phyloP scores from a whole-genome alignment of 2,797 vertebrate genomes.

The Galaxias olidus region DNA sequence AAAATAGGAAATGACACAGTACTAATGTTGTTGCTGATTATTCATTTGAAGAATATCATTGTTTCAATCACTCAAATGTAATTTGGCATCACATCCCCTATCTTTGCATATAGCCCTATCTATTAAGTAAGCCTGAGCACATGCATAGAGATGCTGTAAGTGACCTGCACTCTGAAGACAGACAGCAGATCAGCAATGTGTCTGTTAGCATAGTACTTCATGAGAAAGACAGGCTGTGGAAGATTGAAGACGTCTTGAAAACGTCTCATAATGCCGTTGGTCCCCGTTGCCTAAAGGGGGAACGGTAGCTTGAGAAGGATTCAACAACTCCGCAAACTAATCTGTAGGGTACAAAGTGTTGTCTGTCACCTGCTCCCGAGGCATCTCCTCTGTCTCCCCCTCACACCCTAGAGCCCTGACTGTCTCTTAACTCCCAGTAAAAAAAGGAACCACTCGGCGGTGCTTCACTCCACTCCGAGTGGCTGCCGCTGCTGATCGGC shows the following conservation, averaged over 20 bases:
- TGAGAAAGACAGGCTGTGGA: slow-evolving; percentile 16
- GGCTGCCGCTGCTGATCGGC: slow-evolving; percentile 24
- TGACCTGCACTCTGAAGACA: too few species aligned
- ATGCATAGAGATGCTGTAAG: too few species aligned
- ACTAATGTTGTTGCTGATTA: too few species aligned
- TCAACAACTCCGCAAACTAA: slow-evolving; percentile 32
- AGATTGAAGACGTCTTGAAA: slow-evolving; percentile 37
- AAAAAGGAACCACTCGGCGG: slow-evolving; percentile 28
- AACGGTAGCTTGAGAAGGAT: slow-evolving; percentile 13
- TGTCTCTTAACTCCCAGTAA: slow-evolving; percentile 26
- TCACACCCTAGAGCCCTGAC: slow-evolving; percentile 6
- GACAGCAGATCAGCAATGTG: background rate
- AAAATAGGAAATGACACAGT: too few species aligned
- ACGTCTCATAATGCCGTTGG: too few species aligned
- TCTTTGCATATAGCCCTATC: too few species aligned
- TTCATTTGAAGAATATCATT: too few species aligned
- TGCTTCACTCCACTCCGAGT: slow-evolving; percentile 26
- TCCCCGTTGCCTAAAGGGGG: slow-evolving; percentile 24
- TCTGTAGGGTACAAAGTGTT: slow-evolving; percentile 8
- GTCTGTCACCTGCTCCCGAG: slow-evolving; percentile 36
- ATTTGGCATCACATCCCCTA: too few species aligned
- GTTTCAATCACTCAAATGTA: too few species aligned
- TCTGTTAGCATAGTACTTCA: slow-evolving; percentile 16
- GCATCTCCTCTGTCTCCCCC: slow-evolving; percentile 15
- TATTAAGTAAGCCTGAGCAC: background rate